Base-by-base conservation (phyloP, 2,797 vertebrate species). In the Squalus acanthias region DNA sequence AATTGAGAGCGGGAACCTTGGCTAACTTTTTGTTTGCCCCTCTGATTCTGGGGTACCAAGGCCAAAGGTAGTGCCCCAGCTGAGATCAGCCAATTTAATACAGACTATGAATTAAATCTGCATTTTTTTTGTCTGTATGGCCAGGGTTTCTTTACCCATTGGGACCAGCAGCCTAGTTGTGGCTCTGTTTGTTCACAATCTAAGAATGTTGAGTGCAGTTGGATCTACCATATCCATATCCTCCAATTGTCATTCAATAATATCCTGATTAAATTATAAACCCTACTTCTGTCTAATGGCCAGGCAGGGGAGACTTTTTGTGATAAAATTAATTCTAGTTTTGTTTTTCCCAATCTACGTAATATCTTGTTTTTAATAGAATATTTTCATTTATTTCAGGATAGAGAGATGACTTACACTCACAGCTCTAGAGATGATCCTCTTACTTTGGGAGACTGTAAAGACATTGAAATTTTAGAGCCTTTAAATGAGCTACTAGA, bases 341-440 rank as follows among this genome's bases (percentile, higher is more conserved):
- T 93, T 92, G 89, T 57, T 26, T 95, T 17, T 15, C 70, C 50
- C 22, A 74, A 15, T n/a, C 94, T 74, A 29, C 1, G 13, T 95
- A 95, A 57, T 70, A 20, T n/a, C 29, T 13, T 91, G 69, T 29
- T 74, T 91, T 95, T 95, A 95, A 76, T 95, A 50, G 93, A 70
- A 95, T 33, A 12, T 95, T 95, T 95, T 95, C 46, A 95, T 95
- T 74, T 97, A 85, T 97, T 96, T 93, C 97, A 99, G 99, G 99
- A 99, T 97, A 98, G 98, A 98, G 99, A 99, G 97, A 99, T 99
- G 98, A 98, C 98, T 97, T 99, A 98, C 97, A 98, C 98, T 96
- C 99, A 99, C 98, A 99, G 99, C 97, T 99, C 99, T 96, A 98
- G 98, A 97, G 98, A 99, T 97, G 99, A 99, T 97, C 97, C 98